These are phyloP conservation scores for Premnoplex brunnescens DNA, from an alignment of 2,797 vertebrate species.

Conservation along the genomic window DNA sequence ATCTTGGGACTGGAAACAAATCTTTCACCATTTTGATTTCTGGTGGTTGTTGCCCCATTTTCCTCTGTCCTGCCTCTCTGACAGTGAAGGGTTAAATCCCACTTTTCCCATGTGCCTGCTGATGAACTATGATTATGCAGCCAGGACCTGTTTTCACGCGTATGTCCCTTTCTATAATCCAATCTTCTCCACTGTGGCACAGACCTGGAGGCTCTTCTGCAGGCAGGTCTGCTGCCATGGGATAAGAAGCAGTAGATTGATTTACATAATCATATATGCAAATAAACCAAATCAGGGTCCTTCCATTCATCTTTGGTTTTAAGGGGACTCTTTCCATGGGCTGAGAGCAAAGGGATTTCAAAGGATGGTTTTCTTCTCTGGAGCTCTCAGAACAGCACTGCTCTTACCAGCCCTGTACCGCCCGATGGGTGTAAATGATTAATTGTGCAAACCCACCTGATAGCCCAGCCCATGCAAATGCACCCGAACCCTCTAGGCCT, in stretches of 20 bases:
- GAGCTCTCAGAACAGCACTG: background rate
- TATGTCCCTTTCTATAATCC: constrained; percentile 45
- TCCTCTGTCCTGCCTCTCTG: background rate
- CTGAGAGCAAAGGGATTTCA: background rate
- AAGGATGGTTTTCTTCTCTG: background rate
- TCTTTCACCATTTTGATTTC: background rate
- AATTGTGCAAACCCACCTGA: constrained; percentile 15
- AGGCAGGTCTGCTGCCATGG: constrained; percentile 47
- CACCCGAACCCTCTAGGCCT: constrained; percentile 13
- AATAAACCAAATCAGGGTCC: constrained; percentile 3
- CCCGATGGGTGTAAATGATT: background rate
- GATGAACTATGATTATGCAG: constrained; percentile 35
- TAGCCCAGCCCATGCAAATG: constrained; percentile 24
- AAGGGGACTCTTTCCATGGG: background rate
- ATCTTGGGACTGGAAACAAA: background rate
- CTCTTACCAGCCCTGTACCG: background rate
- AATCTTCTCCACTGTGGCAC: constrained; percentile 39
- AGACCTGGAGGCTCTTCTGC: constrained; percentile 58
- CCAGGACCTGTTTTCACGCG: constrained; percentile 8
- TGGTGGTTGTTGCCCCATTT: background rate
- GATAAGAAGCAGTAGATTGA: constrained; percentile 49
- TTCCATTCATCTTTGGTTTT: constrained; percentile 42
- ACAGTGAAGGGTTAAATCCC: constrained; percentile 16
- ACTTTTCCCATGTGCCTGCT: background rate
- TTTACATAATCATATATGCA: constrained; percentile 64